Percentiles rank a stretch among this genome's conserved stretches.
Conservation (phyloP, 2,888 invertebrate genomes). For the Philopedon plagiatum region DNA sequence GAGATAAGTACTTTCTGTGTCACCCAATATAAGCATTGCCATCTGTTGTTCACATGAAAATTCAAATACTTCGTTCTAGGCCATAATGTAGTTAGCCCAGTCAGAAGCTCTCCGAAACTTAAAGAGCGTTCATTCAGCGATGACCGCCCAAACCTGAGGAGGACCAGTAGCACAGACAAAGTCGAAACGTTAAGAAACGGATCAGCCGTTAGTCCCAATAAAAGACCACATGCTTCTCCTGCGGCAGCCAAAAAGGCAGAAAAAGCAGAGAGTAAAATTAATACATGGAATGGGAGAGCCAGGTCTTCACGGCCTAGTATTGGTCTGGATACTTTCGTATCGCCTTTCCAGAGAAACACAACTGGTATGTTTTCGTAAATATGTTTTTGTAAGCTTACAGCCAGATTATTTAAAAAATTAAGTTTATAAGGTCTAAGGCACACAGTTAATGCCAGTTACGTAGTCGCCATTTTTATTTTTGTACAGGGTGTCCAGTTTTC, state of each 20-base stretch:
- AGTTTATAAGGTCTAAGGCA: too few species aligned
- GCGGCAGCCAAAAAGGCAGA: constrained; percentile 55
- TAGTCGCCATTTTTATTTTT: too few species aligned
- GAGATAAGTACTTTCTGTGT: too few species aligned
- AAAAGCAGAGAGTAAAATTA: constrained; percentile 60
- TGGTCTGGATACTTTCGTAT: constrained; percentile 76
- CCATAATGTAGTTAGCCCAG: neutral
- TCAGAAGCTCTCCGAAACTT: constrained; percentile 31
- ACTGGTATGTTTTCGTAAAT: constrained; percentile 54
- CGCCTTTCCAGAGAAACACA: constrained; percentile 61
- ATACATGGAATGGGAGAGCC: constrained; percentile 81
- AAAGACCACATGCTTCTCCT: constrained; percentile 1
- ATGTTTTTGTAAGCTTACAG: too few species aligned
- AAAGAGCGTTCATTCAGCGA: constrained; percentile 47
- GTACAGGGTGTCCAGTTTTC: too few species aligned
- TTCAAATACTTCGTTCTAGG: constrained; percentile 4
- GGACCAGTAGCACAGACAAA: constrained; percentile 42
- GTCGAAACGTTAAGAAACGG: constrained; percentile 8
- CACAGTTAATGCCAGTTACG: too few species aligned
- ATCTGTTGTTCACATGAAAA: too few species aligned
- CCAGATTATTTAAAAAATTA: too few species aligned
- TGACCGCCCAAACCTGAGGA: constrained; percentile 68
- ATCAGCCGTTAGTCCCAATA: constrained; percentile 9
- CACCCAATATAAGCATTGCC: too few species aligned
- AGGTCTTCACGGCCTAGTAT: constrained; percentile 70